A percentile compares a stretch with the other conserved stretches of the same genome.
Conservation (phyloP, 92 coral and sea anemone genomes). For the Galaxea fascicularis region DNA sequence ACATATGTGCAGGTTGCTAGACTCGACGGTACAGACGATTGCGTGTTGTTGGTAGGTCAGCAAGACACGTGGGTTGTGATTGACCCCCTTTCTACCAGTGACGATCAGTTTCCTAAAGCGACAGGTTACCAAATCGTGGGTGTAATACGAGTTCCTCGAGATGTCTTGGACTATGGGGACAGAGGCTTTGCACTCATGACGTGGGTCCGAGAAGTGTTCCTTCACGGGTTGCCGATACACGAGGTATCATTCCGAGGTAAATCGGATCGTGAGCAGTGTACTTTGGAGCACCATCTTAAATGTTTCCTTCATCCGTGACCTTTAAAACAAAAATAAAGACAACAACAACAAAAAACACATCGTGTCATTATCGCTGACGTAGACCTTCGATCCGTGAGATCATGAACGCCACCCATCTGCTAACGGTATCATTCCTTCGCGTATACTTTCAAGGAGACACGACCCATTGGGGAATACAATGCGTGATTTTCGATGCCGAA, state of each 20-base stretch:
- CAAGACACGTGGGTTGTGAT: not conserved
- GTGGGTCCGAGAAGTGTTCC: not conserved
- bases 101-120: not conserved
- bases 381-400: not conserved
- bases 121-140: not conserved
- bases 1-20: not conserved
- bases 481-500: not conserved
- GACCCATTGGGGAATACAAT: slow-evolving; percentile 27
- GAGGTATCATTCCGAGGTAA: not conserved
- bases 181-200: slow-evolving; percentile 26
- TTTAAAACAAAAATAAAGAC: no score
- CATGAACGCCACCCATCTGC: not conserved
- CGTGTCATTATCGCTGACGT: not conserved
- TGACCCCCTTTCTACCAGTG: not conserved
- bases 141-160: not conserved
- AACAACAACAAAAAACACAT: not conserved
- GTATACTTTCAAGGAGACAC: not conserved
- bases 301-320: not conserved
- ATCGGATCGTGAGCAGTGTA: not conserved
- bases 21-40: not conserved
- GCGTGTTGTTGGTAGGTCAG: not conserved
- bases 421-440: slow-evolving; percentile 5
- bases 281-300: not conserved
- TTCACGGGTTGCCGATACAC: not conserved
- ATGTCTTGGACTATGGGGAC: not conserved